Evolutionary conservation across 2,797 vertebrate species (phyloP).

Genomic region (Eulemur mongoz): DNA sequence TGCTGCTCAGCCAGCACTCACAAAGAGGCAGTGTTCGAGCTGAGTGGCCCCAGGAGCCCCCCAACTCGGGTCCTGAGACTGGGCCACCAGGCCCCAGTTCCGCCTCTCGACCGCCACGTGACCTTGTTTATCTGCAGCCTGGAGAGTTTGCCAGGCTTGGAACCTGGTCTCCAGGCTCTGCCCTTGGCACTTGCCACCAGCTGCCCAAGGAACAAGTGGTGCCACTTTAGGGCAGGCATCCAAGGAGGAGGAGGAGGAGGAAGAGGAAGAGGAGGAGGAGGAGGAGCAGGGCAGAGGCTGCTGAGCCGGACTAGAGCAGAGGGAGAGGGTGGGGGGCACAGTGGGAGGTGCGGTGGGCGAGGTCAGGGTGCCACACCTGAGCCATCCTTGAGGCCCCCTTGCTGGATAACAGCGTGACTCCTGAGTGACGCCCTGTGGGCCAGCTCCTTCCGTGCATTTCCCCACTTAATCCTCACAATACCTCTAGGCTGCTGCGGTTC

Average conservation of each 20-base stretch:
- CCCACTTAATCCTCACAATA: neutral
- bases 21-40: fast-evolving
- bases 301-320: neutral
- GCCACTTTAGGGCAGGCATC: neutral
- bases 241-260: too few relatives aligned
- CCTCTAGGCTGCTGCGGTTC: neutral
- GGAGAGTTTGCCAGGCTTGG: neutral
- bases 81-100: neutral
- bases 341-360: fast-evolving
- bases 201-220: neutral
- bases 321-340: too few relatives aligned
- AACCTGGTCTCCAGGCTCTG: neutral
- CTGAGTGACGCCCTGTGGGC: neutral
- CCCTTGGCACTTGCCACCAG: neutral
- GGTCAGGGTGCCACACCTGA: neutral
- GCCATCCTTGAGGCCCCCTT: neutral
- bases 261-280: neutral
- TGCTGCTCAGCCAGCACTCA: neutral
- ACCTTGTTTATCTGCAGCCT: neutral
- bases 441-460: fast-evolving
- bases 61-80: neutral
- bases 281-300: neutral
- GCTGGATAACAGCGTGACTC: neutral
- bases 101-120: neutral
- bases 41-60: neutral